Evolutionary conservation across 2,113 vertebrate genomes (phyloP).

Genomic region (Muntiacus muntjak): DNA sequence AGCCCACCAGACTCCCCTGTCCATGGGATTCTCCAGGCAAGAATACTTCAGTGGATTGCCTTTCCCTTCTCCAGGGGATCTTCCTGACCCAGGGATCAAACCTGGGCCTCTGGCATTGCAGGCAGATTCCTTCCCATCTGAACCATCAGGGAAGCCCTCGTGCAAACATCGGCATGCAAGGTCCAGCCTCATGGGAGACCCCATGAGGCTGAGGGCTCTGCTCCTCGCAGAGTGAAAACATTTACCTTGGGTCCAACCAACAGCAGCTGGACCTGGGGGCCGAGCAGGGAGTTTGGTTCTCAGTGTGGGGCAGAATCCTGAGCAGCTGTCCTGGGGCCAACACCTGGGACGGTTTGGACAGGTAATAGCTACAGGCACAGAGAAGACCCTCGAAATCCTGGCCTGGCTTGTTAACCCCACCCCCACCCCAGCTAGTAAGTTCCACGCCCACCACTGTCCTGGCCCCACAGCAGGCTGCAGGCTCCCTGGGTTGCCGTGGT

Average conservation of each 20-base stretch:
- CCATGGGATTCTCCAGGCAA: not conserved
- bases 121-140: not conserved
- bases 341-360: not conserved
- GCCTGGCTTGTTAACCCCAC: not conserved
- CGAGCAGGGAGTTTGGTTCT: accelerated
- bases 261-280: not conserved
- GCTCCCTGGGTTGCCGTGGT: not conserved
- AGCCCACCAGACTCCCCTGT: not conserved
- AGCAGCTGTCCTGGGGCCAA: accelerated
- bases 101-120: not conserved
- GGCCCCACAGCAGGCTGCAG: not conserved
- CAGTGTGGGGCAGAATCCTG: too few species aligned
- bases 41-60: not conserved
- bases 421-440: not conserved
- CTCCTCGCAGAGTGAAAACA: accelerated
- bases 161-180: accelerated
- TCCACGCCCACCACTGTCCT: not conserved
- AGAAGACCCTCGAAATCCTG: not conserved
- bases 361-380: not conserved
- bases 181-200: not conserved
- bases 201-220: not conserved
- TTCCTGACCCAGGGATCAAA: not conserved
- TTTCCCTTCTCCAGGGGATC: not conserved
- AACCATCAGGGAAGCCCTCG: not conserved
- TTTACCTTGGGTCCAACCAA: accelerated